phyloP scores from a whole-genome alignment of 1,140 invertebrate genomes.

The Heliconius himera region DNA sequence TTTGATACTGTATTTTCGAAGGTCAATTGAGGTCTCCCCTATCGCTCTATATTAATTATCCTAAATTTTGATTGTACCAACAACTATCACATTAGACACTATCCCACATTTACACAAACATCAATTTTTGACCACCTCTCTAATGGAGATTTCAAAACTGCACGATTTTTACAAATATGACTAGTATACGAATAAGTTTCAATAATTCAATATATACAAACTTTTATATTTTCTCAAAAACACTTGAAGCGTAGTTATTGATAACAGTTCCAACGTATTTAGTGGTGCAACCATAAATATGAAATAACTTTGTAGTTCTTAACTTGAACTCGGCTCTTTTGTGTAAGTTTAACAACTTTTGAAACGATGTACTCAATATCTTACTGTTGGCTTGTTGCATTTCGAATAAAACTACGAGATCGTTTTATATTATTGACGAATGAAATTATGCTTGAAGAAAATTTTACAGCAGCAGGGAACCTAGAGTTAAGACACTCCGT shows the following conservation, averaged over 20 bases:
- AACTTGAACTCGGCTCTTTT: slow-evolving; percentile 3
- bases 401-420: neutral
- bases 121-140: no score
- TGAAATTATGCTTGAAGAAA: no score
- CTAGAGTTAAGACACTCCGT: no score
- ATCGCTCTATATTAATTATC: no score
- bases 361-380: slow-evolving; percentile 18
- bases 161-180: no score
- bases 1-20: no score
- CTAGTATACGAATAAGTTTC: neutral
- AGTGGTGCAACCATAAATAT: slow-evolving; percentile 1
- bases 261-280: slow-evolving; percentile 7
- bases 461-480: no score
- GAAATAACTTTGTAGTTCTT: slow-evolving; percentile 8
- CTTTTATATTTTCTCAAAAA: neutral
- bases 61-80: no score
- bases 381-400: slow-evolving; percentile 19
- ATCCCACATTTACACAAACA: no score
- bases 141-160: no score
- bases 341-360: slow-evolving; percentile 17
- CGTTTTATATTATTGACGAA: neutral
- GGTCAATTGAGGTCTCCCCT: no score
- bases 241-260: neutral
- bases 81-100: no score
- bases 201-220: neutral